Base-by-base conservation (phyloP, 1,140 invertebrate genomes). In the Argopecten irradians region DNA sequence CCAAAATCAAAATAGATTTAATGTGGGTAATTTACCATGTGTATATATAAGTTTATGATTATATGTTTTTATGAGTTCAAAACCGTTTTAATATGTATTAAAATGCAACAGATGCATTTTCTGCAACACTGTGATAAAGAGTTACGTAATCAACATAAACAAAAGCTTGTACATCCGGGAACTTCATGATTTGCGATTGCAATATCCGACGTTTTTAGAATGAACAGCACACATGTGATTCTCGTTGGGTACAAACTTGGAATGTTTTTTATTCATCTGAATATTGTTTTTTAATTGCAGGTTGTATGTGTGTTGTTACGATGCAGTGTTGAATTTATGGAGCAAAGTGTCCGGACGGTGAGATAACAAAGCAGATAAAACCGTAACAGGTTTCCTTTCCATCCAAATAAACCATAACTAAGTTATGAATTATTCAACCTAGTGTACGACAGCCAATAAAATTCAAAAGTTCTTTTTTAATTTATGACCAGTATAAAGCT, bases 361-460 rank as follows among this genome's bases (percentile, higher is more conserved):
- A 71, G 55, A 71, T 71, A 71, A 71, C 28, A 71, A n/a, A 22
- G 7, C 0, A 7, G 55, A 71, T 71, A 71, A 71, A n/a, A 71
- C 55, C 28, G 55, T 28, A n/a, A 71, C 55, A 71, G 55, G 55
- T 28, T 71, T 28, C 55, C 55, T 11, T 28, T 71, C 55, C n/a
- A 8, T 71, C n/a, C 55, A 71, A n/a, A 5, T 11, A 71, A 71
- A 71, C 55, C 55, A 71, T 71, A 28, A 71, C n/a, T 28, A 71
- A 71, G 55, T 71, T 71, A 71, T 71, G 55, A 71, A 71, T 71
- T 28, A 71, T 71, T 71, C 55, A 71, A n/a, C n/a, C 55, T 71
- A 5, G 8, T 71, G n/a, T 71, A 71, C 7, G 28, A 28, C 22
- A 71, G 55, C 55, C n/a, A 71, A 71, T 71, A 71, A 71, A 71